phyloP scores from a whole-genome alignment of 2,113 vertebrate species.

The Cygnus atratus region DNA sequence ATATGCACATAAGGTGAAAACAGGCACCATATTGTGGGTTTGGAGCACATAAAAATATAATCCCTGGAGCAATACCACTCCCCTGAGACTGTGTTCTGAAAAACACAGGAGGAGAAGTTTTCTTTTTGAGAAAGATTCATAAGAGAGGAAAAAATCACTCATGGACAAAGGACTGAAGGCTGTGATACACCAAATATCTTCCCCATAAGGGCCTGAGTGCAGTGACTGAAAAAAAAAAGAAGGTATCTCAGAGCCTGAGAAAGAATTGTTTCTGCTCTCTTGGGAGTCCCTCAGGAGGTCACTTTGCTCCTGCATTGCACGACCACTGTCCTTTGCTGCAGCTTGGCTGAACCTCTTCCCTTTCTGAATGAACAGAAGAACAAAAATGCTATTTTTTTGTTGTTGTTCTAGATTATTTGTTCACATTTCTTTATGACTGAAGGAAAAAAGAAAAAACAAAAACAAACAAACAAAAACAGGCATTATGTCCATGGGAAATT shows the following conservation, averaged over 20 bases:
- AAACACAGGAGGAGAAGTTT: neutral
- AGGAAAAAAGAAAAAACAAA: accelerated
- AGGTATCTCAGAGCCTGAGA: neutral
- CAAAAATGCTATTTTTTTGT: accelerated
- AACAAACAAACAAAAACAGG: accelerated
- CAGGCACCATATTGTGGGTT: neutral
- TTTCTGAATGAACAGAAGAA: neutral
- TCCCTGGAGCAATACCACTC: neutral
- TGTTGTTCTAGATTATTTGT: neutral
- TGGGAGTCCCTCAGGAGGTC: neutral
- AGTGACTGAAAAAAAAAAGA: neutral
- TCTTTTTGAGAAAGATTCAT: neutral
- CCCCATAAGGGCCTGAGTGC: neutral
- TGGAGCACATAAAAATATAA: neutral
- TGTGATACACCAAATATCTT: neutral
- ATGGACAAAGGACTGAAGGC: neutral
- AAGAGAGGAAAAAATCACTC: neutral
- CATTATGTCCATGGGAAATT: neutral
- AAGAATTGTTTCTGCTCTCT: neutral
- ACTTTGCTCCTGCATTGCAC: neutral
- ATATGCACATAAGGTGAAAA: neutral
- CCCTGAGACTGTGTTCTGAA: accelerated
- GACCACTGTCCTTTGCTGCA: neutral
- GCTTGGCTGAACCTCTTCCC: neutral
- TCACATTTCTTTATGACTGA: neutral